These are phyloP conservation scores for Eonycteris spelaea DNA, from an alignment of 2,113 vertebrate genomes.

Conservation along the genomic window DNA sequence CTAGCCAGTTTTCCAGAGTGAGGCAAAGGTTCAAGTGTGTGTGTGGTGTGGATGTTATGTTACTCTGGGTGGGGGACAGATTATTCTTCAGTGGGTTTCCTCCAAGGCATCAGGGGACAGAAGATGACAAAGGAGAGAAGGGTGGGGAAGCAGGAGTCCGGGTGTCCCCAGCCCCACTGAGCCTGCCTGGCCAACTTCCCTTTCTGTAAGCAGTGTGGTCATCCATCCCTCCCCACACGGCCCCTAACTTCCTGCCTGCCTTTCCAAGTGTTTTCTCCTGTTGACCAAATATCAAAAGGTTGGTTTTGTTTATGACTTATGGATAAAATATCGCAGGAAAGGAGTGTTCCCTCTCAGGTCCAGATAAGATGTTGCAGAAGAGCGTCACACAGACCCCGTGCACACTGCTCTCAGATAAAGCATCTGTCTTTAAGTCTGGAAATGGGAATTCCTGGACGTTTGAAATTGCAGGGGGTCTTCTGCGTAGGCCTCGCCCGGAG, in stretches of 20 bases:
- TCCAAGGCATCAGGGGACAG: rapidly evolving
- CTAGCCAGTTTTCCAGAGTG: background rate
- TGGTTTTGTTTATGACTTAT: constrained; percentile 56
- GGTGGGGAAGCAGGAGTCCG: background rate
- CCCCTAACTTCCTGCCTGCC: constrained; percentile 7
- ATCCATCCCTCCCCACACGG: background rate
- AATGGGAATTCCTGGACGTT: constrained; percentile 50
- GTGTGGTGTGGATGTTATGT: background rate
- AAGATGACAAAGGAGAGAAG: background rate
- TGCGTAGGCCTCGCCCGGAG: background rate
- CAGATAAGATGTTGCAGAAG: background rate
- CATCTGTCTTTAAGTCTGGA: constrained; percentile 25
- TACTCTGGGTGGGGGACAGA: rapidly evolving
- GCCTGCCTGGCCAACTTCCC: background rate
- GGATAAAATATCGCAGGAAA: constrained; percentile 63
- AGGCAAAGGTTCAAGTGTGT: background rate
- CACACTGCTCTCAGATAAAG: constrained; percentile 56
- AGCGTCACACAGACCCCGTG: rapidly evolving
- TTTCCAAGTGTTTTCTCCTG: constrained; percentile 35
- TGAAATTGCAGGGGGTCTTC: constrained; percentile 37
- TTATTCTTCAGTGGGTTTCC: rapidly evolving
- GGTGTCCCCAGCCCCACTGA: rapidly evolving
- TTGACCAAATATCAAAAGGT: constrained; percentile 40
- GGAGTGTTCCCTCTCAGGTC: constrained; percentile 14
- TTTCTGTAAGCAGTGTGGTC: rapidly evolving